These are phyloP conservation scores for Amiota communis DNA, from an alignment of 2,888 invertebrate species.

Conservation along the genomic window DNA sequence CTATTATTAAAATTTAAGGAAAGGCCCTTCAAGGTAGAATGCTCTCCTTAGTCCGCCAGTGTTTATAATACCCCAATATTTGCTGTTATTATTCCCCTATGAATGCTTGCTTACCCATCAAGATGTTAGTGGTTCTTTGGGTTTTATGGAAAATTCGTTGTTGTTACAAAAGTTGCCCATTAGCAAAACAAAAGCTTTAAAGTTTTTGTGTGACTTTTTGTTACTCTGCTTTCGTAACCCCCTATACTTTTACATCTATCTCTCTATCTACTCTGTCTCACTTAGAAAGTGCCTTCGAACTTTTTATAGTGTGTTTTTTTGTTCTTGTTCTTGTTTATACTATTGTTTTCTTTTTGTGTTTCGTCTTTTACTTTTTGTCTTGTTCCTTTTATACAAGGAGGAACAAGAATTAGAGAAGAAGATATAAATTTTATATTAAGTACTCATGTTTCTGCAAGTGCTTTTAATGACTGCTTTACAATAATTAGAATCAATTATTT, in stretches of 20 bases:
- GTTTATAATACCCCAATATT: too few relatives aligned
- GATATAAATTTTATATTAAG: too few relatives aligned
- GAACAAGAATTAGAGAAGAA: neutral
- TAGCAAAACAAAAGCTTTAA: slow-evolving; percentile 18
- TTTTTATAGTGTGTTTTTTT: neutral
- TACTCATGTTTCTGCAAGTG: neutral
- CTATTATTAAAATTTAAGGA: too few relatives aligned
- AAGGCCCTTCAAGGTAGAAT: too few relatives aligned
- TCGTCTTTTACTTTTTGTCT: neutral
- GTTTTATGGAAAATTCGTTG: slow-evolving; percentile 14
- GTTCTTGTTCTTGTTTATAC: neutral
- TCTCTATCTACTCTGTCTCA: neutral
- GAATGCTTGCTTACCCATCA: too few relatives aligned
- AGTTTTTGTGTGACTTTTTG: neutral
- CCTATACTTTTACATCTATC: neutral
- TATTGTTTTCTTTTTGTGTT: neutral
- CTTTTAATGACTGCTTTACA: slow-evolving; percentile 9
- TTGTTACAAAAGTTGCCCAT: slow-evolving; percentile 14
- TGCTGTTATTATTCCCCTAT: too few relatives aligned
- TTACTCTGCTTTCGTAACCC: neutral
- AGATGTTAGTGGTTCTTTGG: too few relatives aligned
- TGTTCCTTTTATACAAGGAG: neutral
- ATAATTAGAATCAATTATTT: slow-evolving; percentile 11
- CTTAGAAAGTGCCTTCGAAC: slow-evolving; percentile 1
- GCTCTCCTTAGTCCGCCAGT: too few relatives aligned